Evolutionary conservation across 2,888 invertebrate genomes (phyloP), one percentile per base, ranked within the genome.

Genomic region (Rhyacophila evoluta): DNA sequence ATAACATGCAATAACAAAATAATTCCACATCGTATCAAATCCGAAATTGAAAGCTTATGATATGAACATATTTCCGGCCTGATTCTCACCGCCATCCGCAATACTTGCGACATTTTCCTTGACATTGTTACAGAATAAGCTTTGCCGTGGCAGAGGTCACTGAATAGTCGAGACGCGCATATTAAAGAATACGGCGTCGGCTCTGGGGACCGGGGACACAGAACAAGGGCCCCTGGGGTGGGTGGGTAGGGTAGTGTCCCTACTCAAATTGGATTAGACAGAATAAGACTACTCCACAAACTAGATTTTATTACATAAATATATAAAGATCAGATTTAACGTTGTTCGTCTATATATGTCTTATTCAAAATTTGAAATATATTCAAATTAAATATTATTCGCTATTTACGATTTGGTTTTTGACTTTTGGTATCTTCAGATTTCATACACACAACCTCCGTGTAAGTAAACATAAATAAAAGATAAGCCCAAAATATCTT

Each of bases 41-140:
- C 6, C 29, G 6, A 33, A 33, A 33, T 33, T 33, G 29, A 33
- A 33, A 6, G 29, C 29, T 33, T 33, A 33, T 33, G 29, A n/a
- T n/a, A n/a, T 6, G 29, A 4, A 6, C 6, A 33, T 6, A 33
- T 4, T 33, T 19, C 15, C 25, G 55, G 19, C 55, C 55, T 55
- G 55, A 25, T 0, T 6, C 8, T n/a, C 8, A 4, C 8, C 10
- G 1, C 25, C 10, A 25, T 55, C 19, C 55, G 55, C 55, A 55
- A 19, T 19, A 19, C 19, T 55, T 55, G 55, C 19, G 55, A 55
- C 55, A 55, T 55, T 19, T 55, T 19, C 55, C 19, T 19, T 10
- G 55, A 55, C 55, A 41, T 41, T 41, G 55, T 55, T 55, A 55
- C 55, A 55, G 19, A 55, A 55, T 55, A 55, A 55, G 55, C 55